Evolutionary conservation across 2,113 vertebrate species (phyloP), one percentile per base, ranked within the genome.

Genomic region (Zosterops borbonicus): DNA sequence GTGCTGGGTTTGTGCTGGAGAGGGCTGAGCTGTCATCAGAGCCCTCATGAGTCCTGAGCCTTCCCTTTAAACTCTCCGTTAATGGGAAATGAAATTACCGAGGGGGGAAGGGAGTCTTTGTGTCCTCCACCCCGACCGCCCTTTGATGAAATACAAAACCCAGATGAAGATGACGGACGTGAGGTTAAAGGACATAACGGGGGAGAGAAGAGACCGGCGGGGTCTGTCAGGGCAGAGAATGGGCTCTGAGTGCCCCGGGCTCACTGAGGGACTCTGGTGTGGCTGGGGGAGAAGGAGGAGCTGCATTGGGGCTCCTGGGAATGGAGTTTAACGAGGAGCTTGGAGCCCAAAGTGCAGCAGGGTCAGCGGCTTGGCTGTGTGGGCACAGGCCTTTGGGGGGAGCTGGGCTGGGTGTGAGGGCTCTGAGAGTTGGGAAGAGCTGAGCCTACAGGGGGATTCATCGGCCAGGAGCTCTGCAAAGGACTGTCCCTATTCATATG

Each of bases 141-240:
- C 33, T 77, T 73, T 74, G 88, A 42, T 37, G 78, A 73, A 41
- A 91, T 62, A 44, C 67, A 77, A 92, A 94, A 42, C 37, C 33
- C 67, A 47, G 68, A 16, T 39, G 71, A 80, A 29, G 55, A 39
- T 39, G 55, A 62, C 0, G 0, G 25, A 70, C 0, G 0, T 11
- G 71, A 53, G 39, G 64, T 63, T 78, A 67, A 63, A 87, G 73
- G 42, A 33, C 25, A 1, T 9, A 12, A 0, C 0, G 3, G 29
- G 62, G 56, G 41, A 44, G 53, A 65, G 22, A 31, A 18, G 33
- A 83, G 76, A 4, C 28, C 6, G 2, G 7, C 22, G 58, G 46
- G 63, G 11, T 55, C 15, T 9, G 1, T 27, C 22, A 22, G 56
- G 35, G 0, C 29, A 14, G 67, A 62, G 74, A 5, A 18, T 0